phyloP scores from a whole-genome alignment of 2,797 vertebrate species.

The Percopsis omiscomaycus region DNA sequence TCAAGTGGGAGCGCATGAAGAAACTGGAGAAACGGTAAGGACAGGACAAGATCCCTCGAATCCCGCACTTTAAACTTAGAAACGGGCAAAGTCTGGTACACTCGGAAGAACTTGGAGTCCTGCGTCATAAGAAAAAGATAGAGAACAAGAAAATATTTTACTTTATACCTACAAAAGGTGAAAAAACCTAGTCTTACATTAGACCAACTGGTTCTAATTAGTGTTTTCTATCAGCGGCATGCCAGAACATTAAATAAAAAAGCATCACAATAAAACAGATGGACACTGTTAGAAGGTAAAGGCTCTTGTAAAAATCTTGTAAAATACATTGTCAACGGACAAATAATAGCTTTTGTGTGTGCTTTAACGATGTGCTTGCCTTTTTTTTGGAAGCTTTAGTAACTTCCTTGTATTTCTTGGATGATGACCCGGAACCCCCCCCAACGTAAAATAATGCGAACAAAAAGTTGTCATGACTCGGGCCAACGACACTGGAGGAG shows the following conservation, averaged over 20 bases:
- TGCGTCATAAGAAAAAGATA: conserved; percentile 34
- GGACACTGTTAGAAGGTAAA: too few relatives aligned
- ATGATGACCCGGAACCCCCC: fast-evolving
- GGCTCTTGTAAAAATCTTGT: too few relatives aligned
- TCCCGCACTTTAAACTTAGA: conserved; percentile 83
- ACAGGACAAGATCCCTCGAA: conserved; percentile 78
- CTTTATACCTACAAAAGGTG: too few relatives aligned
- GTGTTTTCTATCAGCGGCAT: too few relatives aligned
- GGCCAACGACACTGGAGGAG: fast-evolving
- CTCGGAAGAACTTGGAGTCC: conserved; percentile 88
- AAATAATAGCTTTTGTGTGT: not conserved
- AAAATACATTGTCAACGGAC: too few relatives aligned
- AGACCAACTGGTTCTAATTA: too few relatives aligned
- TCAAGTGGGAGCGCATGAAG: conserved; percentile 87
- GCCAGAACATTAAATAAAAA: too few relatives aligned
- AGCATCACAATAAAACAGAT: too few relatives aligned
- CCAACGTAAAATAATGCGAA: conserved; percentile 57
- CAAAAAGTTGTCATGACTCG: fast-evolving
- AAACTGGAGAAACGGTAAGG: conserved; percentile 83
- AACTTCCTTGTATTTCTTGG: conserved; percentile 63
- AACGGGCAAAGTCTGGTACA: conserved; percentile 86
- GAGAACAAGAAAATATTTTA: not conserved
- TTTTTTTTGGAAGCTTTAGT: conserved; percentile 83
- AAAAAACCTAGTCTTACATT: too few relatives aligned
- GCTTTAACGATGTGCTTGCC: conserved; percentile 61